Base-by-base conservation (phyloP, 2,888 invertebrate species). In the Aleiodes alternator region DNA sequence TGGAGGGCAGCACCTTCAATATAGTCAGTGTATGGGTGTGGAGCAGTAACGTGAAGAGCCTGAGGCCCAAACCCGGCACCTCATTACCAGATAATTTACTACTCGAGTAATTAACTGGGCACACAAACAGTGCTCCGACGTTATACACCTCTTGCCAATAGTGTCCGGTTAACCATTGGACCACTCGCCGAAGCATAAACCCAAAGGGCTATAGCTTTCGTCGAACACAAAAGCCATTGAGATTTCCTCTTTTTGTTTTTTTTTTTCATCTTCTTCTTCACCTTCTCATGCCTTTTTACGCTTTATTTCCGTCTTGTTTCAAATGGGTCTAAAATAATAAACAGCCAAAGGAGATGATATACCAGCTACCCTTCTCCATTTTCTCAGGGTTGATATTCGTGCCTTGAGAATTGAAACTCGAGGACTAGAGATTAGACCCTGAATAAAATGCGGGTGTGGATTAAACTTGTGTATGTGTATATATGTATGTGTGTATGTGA, bases 31-130 rank as follows among this genome's bases (percentile, higher is more conserved):
- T 8, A 38, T 31, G 57, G 14, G 34, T 29, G 64, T 55, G 68
- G 12, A 43, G 69, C 31, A 50, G 12, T 34, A 38, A 29, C 57
- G 73, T 29, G 75, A 70, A 34, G 76, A 77, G 86, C 87, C 82
- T 80, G 81, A 74, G 87, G 87, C 87, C 81, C 80, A 80, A 82
- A 81, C 84, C 87, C 87, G 87, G 87, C 88, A 88, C 88, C 88
- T 88, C 88, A 88, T 88, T 88, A 88, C 85, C 84, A 80, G 87
- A 88, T 88, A 87, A 88, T 88, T 88, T 88, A 88, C 88, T 86
- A 87, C 88, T 83, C 85, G 86, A 86, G 87, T 88, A 88, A 88
- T 88, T 88, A 88, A 88, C 88, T 87, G 86, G 87, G 87, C 87
- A 87, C 85, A 88, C 88, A 86, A 86, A 84, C 85, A 83, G 81